Evolutionary conservation across 92 coral and sea anemone species (phyloP), one percentile per base, ranked within the genome.

Genomic region (Montipora capitata): DNA sequence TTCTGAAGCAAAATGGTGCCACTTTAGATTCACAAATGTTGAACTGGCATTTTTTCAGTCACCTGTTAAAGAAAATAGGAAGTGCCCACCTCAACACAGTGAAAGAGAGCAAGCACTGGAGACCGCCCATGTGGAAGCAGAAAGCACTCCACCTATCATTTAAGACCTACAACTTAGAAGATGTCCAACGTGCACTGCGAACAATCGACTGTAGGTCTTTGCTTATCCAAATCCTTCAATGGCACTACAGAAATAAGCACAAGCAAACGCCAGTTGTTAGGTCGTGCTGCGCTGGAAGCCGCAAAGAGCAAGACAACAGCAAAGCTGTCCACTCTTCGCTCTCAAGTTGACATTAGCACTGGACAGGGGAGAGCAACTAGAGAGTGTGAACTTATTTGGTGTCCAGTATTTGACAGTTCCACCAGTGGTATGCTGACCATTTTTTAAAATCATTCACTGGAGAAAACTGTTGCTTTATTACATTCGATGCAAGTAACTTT

Each of bases 241-340:
- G 87, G 79, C 67, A 69, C 87, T 13, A 14, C 48, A 45, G 87
- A 82, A 70, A 41, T 82, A 45, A 12, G n/a, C 44, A 76, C 59
- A 45, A 45, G 8, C 40, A 78, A 44, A 44, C 40, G 18, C 41
- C 43, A 48, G 5, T 63, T 82, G 77, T 70, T 79, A n/a, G 79
- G 87, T n/a, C 79, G 64, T 49, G 87, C 75, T 65, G 86, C 86
- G 13, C 49, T 82, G 48, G 87, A 82, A 35, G 87, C 79, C 68
- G 79, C 87, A 18, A 68, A 82, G 66, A 70, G 68, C 12, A 48
- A 38, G 68, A 17, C 42, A 16, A 2, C 61, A 20, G 79, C 57
- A 69, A 48, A 49, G 87, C 6, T 14, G 49, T 13, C 79, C 72
- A 17, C 78, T 70, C 68, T 82, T 49, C 27, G 20, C 3, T 82